These are phyloP conservation scores for Acrocephalus kingi DNA, from an alignment of 2,113 vertebrate genomes.

Conservation along the genomic window DNA sequence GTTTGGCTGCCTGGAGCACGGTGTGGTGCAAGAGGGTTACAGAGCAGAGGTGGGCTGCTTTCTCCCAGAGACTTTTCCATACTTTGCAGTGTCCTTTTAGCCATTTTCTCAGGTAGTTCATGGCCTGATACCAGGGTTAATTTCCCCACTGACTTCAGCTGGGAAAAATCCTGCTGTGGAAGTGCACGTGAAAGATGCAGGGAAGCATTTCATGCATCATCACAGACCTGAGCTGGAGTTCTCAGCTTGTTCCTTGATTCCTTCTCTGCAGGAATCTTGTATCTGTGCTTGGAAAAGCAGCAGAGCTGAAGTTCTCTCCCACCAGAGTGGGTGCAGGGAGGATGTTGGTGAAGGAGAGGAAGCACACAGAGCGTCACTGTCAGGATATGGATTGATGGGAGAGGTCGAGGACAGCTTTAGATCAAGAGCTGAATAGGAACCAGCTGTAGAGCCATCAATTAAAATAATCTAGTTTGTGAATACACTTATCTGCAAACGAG, in stretches of 20 bases:
- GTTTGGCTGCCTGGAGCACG: background rate
- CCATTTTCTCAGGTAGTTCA: background rate
- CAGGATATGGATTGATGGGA: background rate
- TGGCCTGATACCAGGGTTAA: background rate
- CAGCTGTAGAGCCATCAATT: slow-evolving; percentile 12
- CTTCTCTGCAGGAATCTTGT: background rate
- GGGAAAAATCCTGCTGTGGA: background rate
- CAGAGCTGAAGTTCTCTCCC: background rate
- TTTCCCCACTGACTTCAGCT: background rate
- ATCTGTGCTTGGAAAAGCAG: background rate
- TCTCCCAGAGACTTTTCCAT: background rate
- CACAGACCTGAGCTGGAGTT: background rate
- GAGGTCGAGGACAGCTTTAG: background rate
- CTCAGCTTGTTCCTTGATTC: background rate
- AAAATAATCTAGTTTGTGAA: slow-evolving; percentile 32
- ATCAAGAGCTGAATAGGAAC: background rate
- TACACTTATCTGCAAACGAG: background rate
- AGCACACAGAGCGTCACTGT: background rate
- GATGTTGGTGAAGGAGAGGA: background rate
- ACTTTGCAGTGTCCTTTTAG: background rate
- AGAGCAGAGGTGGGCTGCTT: background rate
- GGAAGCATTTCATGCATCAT: background rate
- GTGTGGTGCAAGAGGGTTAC: background rate
- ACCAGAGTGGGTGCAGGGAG: background rate
- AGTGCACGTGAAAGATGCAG: background rate